phyloP scores from a whole-genome alignment of 1,140 invertebrate species.

The Frieseomelitta varia region DNA sequence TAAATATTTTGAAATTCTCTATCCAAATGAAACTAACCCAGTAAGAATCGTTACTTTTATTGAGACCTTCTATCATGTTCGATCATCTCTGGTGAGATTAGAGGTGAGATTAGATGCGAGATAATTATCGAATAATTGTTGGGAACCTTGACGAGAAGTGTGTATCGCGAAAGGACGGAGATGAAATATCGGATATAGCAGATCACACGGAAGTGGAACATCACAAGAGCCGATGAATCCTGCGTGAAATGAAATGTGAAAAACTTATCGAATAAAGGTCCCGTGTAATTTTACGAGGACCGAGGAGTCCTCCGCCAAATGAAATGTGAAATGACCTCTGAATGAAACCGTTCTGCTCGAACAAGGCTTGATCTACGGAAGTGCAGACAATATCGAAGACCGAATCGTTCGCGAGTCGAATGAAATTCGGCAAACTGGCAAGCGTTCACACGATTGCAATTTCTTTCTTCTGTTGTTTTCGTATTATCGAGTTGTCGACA shows the following conservation, averaged over 20 bases:
- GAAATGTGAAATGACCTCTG: slow-evolving; percentile 42
- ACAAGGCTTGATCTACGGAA: not conserved
- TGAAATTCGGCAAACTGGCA: not conserved
- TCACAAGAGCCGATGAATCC: slow-evolving; percentile 37
- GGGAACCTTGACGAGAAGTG: not conserved
- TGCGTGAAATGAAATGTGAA: slow-evolving; percentile 48
- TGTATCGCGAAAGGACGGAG: not conserved
- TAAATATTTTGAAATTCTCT: not conserved
- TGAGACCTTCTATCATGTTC: too few species aligned
- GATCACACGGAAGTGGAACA: not conserved
- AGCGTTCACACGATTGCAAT: not conserved
- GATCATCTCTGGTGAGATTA: not conserved
- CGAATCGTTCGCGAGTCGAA: not conserved
- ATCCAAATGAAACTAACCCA: too few species aligned
- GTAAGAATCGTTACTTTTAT: too few species aligned
- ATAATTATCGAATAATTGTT: slow-evolving; percentile 9
- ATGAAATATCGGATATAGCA: slow-evolving; percentile 3
- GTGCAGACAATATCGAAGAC: not conserved
- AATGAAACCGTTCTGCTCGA: slow-evolving; percentile 8
- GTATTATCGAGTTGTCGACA: too few species aligned
- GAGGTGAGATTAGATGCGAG: not conserved
- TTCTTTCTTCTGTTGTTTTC: not conserved
- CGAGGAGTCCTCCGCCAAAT: slow-evolving; percentile 15
- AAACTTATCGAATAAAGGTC: slow-evolving; percentile 44
- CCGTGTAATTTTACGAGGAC: slow-evolving; percentile 42